Base-by-base conservation (phyloP, 2,888 invertebrate species). In the Folsomia manolachei region DNA sequence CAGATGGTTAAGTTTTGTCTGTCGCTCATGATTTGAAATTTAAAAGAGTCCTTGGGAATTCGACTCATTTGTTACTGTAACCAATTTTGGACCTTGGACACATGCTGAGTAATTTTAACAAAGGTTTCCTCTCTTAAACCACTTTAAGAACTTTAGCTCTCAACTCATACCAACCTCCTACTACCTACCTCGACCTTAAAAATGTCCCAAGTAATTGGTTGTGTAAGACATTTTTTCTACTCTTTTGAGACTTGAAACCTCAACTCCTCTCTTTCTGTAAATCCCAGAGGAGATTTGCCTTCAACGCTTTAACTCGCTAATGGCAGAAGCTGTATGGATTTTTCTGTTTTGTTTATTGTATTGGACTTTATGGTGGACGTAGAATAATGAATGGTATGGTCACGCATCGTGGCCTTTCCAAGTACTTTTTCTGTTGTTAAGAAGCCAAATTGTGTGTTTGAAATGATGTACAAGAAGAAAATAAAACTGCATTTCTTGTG, bases 21-120 rank as follows among this genome's bases (percentile, higher is more conserved):
- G n/a, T n/a, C 39, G 14, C 39, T 39, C 39, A 56, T 56, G n/a
- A 56, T 56, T 56, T 56, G 21, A 56, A 56, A 21, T 56, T 56
- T 56, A 56, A 56, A 56, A 56, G n/a, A 14, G 21, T 7, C n/a
- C 56, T 19, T 56, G 7, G 56, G 21, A 19, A 7, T 56, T 21
- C 4, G 56, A 39, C 39, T 39, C 39, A 39, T 39, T 39, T 39
- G 39, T 39, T 39, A 39, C 7, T 56, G 56, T 56, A 56, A 56
- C 56, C 56, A 56, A 56, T 56, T 56, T 56, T 7, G 19, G 56
- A 56, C 56, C 56, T 56, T 56, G 56, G 56, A 56, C 56, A 56
- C 56, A 56, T 21, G 56, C 56, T 56, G 56, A 19, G 56, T n/a
- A 21, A 56, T 56, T 56, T 56, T n/a, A 21, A 56, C 56, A 56